These are phyloP conservation scores for Sandelia bainsii DNA, from an alignment of 2,797 vertebrate genomes.

Conservation along the genomic window DNA sequence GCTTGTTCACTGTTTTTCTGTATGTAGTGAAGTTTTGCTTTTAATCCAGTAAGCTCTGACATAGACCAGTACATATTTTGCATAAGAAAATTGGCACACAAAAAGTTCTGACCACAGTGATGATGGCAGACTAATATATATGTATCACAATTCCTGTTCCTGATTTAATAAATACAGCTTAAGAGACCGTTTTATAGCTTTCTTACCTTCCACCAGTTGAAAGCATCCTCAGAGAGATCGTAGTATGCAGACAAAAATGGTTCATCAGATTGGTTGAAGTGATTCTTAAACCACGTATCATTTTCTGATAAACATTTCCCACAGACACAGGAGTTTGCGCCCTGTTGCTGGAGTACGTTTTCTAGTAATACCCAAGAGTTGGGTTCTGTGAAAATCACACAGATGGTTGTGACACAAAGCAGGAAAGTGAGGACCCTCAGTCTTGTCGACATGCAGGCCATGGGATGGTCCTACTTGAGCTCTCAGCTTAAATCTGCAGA, in stretches of 20 bases:
- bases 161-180: background rate
- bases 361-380: rapidly evolving
- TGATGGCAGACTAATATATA: no score
- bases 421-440: rapidly evolving
- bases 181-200: background rate
- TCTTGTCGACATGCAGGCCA: background rate
- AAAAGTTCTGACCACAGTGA: no score
- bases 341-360: rapidly evolving
- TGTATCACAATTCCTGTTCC: no score
- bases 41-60: slow-evolving; percentile 10
- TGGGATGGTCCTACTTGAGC: rapidly evolving
- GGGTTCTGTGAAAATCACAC: background rate
- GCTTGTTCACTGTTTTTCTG: background rate
- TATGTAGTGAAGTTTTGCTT: background rate
- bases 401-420: background rate
- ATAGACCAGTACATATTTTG: background rate
- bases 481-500: background rate
- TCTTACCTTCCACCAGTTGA: slow-evolving; percentile 60
- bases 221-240: slow-evolving; percentile 5
- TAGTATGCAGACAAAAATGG: slow-evolving; percentile 10
- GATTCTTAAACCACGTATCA: background rate
- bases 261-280: background rate
- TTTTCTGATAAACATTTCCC: background rate
- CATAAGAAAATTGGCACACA: background rate
- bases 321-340: background rate